These are phyloP conservation scores for Amblyjoppa fuscipennis DNA, from an alignment of 2,888 invertebrate species.

Conservation along the genomic window DNA sequence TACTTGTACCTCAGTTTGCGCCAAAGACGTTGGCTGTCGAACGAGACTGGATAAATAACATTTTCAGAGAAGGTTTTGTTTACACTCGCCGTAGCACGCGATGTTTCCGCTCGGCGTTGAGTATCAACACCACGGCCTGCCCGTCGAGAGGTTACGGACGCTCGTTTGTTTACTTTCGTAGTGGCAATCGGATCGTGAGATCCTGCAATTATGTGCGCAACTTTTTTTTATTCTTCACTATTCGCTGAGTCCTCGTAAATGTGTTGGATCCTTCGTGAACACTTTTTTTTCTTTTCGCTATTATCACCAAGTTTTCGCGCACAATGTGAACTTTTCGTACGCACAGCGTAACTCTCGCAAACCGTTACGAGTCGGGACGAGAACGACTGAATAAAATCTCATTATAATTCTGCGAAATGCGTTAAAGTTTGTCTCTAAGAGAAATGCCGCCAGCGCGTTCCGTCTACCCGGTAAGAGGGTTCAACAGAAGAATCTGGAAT, in stretches of 20 bases:
- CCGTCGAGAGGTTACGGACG: too few relatives aligned
- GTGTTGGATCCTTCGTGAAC: background rate
- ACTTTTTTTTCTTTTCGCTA: background rate
- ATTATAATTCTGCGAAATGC: slow-evolving; percentile 10
- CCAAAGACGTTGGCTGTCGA: background rate
- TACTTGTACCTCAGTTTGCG: too few relatives aligned
- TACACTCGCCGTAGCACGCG: too few relatives aligned
- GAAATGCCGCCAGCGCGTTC: background rate
- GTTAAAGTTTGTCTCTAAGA: background rate
- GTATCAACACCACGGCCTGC: too few relatives aligned
- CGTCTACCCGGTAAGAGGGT: background rate
- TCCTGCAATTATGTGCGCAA: background rate
- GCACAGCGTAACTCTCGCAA: background rate
- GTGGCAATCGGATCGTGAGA: background rate
- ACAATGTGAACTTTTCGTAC: background rate
- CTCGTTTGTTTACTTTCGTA: too few relatives aligned
- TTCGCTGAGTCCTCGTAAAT: background rate
- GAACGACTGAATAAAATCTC: slow-evolving; percentile 24
- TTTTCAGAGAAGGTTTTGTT: background rate
- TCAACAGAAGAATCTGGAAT: slow-evolving; percentile 1
- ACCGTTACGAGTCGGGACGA: background rate
- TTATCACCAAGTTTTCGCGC: slow-evolving; percentile 7
- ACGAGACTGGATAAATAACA: background rate
- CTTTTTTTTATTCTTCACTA: background rate
- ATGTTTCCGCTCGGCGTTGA: background rate